Percentiles rank a stretch among this genome's conserved stretches.
These are phyloP conservation scores for Magallana angulata DNA, from an alignment of 1,140 invertebrate genomes.

Conservation along the genomic window DNA sequence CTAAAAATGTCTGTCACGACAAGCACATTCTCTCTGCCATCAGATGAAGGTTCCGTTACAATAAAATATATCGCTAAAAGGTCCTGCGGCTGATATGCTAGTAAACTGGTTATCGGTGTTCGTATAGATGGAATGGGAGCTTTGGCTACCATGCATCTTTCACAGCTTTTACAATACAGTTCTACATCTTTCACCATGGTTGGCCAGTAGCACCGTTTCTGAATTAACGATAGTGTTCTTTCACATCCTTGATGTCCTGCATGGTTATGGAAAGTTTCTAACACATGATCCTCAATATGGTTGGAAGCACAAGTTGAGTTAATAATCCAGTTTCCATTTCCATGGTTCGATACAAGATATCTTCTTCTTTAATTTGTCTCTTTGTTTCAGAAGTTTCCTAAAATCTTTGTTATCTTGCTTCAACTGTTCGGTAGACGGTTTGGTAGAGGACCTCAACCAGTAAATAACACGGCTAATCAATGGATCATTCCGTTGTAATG, in stretches of 20 bases:
- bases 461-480: slow-evolving; percentile 29
- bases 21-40: slow-evolving; percentile 41
- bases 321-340: background rate
- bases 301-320: background rate
- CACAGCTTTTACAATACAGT: slow-evolving; percentile 46
- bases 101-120: slow-evolving; percentile 43
- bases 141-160: slow-evolving; percentile 46
- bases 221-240: slow-evolving; percentile 37
- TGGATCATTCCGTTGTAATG: slow-evolving; percentile 20
- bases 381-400: slow-evolving; percentile 41
- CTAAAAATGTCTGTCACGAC: slow-evolving; percentile 38
- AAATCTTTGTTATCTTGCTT: slow-evolving; percentile 2
- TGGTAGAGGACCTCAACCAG: background rate
- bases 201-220: slow-evolving; percentile 61
- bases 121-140: slow-evolving; percentile 38
- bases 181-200: slow-evolving; percentile 43
- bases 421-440: background rate
- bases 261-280: slow-evolving; percentile 56
- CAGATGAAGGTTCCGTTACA: slow-evolving; percentile 46
- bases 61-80: slow-evolving; percentile 54
- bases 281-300: background rate
- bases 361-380: background rate
- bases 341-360: slow-evolving; percentile 23
- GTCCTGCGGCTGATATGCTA: slow-evolving; percentile 17
- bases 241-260: slow-evolving; percentile 48